Evolutionary conservation across 2,113 vertebrate species (phyloP), one percentile per base, ranked within the genome.

Genomic region (Balaeniceps rex): DNA sequence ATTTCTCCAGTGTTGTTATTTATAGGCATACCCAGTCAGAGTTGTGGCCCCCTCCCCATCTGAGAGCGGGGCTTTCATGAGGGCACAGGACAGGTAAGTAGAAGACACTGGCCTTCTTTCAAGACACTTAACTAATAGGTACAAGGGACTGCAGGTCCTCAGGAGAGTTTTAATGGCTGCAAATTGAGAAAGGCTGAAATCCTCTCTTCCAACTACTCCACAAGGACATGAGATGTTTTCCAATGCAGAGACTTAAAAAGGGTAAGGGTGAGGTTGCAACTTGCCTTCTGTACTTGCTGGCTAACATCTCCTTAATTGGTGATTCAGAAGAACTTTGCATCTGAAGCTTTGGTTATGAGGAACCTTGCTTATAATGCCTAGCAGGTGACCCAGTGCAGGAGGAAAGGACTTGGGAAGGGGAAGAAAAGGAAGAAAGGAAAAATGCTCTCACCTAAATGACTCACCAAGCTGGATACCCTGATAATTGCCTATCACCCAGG

Each of bases 21-120:
- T 80, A 57, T 25, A 69, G 40, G 19, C 24, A 54, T 38, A 47
- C 7, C 7, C 64, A 40, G 38, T 29, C 76, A 61, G 44, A 70
- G 24, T 18, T 44, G 13, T 71, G 36, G 3, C 19, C 11, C 3
- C 1, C 6, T 28, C 13, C 31, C 24, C 3, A 3, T 24, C 11
- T 40, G 65, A 46, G 26, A 52, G 36, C 0, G 1, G 7, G 23
- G 19, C 46, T 81, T 66, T 80, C 51, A 54, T 10, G 31, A 46
- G 44, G 47, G 26, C 10, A 2, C 7, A 19, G 31, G 54, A 90
- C 57, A 69, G 19, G 12, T 31, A 55, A 63, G 58, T 18, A 57
- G 76, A 82, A 94, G 40, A 61, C 14, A 9, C 47, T 83, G 7
- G 23, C 19, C 21, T 60, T 69, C 14, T 64, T 15, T 87, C 44